Evolutionary conservation across 2,797 vertebrate genomes (phyloP), one percentile per base, ranked within the genome.

Genomic region (Coreius guichenoti): DNA sequence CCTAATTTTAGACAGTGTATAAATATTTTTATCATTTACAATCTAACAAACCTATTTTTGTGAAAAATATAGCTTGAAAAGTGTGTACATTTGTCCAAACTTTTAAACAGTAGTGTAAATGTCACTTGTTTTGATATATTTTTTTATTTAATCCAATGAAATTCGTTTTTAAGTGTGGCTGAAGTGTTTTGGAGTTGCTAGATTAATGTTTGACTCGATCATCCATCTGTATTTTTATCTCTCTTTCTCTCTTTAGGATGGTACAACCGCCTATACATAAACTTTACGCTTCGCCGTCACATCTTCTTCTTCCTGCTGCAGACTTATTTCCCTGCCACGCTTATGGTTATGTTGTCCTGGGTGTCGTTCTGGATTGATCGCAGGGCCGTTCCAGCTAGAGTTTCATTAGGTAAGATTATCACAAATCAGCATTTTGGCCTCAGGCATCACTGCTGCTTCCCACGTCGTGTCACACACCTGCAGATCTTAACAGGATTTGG

Each of bases 291-390:
- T 82, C 95, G 94, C 0, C 95, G 97, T 2, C 97, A 99, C 94
- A 99, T 99, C 93, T 99, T 99, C 94, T 99, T 99, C 94, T 99
- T 99, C 93, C 90, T 99, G 92, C 96, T 99, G 26, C 98, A 99
- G 92, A 99, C 97, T 0, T 99, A 99, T 83, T 99, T 98, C 51
- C 98, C 98, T 0, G 97, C 97, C 79, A 98, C 96, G 0, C 93
- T 98, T 39, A 98, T 99, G 97, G 97, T 98, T 89, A 98, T 99
- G 97, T 89, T 99, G 83, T 99, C 98, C 83, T 99, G 98, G 97
- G 97, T 99, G 84, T 98, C 98, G 0, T 99, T 99, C 95, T 99
- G 98, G 98, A 99, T 99, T 0, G 98, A 99, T 90, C 96, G 92
- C n/a, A 93, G 96, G 91, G 98, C 98, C 13, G 97, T 99, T 82